phyloP scores from a whole-genome alignment of 2,888 invertebrate species.

The Clostera curtula region DNA sequence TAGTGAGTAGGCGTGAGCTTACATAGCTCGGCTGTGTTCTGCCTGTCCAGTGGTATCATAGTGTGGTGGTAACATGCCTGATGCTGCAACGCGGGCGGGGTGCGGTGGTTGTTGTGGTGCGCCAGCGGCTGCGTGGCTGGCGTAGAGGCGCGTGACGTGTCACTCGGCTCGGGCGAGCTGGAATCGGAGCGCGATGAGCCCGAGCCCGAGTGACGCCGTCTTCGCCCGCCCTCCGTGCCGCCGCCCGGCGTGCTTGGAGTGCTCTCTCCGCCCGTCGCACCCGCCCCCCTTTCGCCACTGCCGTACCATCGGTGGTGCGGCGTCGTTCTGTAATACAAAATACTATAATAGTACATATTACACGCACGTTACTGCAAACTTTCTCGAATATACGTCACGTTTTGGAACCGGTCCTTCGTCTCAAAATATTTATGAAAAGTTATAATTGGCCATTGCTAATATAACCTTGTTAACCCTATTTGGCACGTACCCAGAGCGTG shows the following conservation, averaged over 20 bases:
- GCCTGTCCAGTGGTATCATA: too few relatives aligned
- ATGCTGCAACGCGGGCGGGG: conserved; percentile 40
- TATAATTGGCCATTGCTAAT: too few relatives aligned
- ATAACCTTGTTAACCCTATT: too few relatives aligned
- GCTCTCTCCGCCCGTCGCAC: conserved; percentile 33
- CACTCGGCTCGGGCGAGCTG: conserved; percentile 75
- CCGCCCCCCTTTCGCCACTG: conserved; percentile 38
- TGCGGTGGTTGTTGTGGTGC: conserved; percentile 44
- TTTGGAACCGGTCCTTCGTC: background rate
- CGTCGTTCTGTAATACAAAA: conserved; percentile 37
- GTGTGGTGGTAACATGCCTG: conserved; percentile 38
- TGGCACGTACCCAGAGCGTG: too few relatives aligned
- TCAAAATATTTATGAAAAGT: too few relatives aligned
- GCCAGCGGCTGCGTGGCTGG: conserved; percentile 59
- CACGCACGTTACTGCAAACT: background rate
- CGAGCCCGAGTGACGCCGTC: conserved; percentile 71
- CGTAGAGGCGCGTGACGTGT: conserved; percentile 76
- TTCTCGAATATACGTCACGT: conserved; percentile 1
- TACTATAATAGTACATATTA: background rate
- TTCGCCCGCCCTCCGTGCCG: conserved; percentile 56
- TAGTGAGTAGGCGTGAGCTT: background rate
- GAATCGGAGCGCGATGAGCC: conserved; percentile 70
- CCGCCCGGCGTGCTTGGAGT: conserved; percentile 65
- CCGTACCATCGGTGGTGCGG: conserved; percentile 65
- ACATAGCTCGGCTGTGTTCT: background rate